These are phyloP conservation scores for Catharus minimus DNA, from an alignment of 2,113 vertebrate species.

Conservation along the genomic window DNA sequence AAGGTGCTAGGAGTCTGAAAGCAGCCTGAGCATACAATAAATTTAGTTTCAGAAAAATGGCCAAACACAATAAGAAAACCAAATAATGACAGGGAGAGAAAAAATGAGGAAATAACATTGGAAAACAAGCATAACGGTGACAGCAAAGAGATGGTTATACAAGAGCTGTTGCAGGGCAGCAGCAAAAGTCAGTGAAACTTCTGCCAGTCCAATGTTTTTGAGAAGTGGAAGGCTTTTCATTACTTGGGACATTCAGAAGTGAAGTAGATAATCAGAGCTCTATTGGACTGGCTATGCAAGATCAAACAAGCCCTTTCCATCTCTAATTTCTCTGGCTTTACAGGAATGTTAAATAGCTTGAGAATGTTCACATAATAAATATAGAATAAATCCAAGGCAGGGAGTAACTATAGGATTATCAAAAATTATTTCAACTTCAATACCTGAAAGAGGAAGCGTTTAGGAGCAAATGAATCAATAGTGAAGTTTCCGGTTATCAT, in stretches of 20 bases:
- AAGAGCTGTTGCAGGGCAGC: neutral
- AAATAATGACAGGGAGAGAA: neutral
- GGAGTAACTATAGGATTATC: slow-evolving; percentile 67
- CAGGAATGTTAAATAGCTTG: slow-evolving; percentile 71
- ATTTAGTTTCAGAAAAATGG: neutral
- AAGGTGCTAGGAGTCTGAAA: slow-evolving; percentile 28
- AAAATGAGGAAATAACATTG: neutral
- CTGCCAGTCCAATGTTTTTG: neutral
- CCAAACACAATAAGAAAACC: neutral
- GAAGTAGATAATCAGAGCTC: neutral
- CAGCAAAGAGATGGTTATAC: neutral
- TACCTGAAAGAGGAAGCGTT: slow-evolving; percentile 73
- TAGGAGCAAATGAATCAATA: slow-evolving; percentile 74
- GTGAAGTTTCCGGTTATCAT: slow-evolving; percentile 73
- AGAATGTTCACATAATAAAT: slow-evolving; percentile 63
- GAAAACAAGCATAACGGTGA: neutral
- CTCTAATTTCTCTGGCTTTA: slow-evolving; percentile 47
- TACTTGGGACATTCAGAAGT: neutral
- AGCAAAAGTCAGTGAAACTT: neutral
- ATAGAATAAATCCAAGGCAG: slow-evolving; percentile 68
- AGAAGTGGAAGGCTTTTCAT: neutral
- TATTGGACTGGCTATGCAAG: slow-evolving; percentile 14
- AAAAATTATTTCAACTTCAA: slow-evolving; percentile 66
- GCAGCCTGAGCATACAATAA: neutral
- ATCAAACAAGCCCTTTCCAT: slow-evolving; percentile 38